A percentile compares a stretch with the other conserved stretches of the same genome.
Conservation (phyloP, 2,797 vertebrate species). For the Melanotaenia maccullochi region DNA sequence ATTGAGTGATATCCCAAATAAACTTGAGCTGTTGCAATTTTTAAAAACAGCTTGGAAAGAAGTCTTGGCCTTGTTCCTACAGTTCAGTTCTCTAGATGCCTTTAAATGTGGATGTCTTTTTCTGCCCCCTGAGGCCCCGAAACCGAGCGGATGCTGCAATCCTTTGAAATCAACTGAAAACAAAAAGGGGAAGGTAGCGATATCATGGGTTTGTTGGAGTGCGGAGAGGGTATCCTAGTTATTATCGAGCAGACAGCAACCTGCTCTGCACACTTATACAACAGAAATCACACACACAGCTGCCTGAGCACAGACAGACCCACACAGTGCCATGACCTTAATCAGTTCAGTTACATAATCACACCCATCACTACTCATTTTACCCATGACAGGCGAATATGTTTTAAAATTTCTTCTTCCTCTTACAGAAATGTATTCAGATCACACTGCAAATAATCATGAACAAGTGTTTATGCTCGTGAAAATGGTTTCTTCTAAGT, state of each 20-base stretch:
- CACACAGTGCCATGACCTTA: neutral
- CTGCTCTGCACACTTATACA: conserved; percentile 29
- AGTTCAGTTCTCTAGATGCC: conserved; percentile 46
- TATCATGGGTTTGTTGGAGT: conserved; percentile 44
- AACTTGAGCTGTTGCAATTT: conserved; percentile 35
- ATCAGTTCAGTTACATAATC: neutral
- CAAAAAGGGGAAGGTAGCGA: conserved; percentile 22
- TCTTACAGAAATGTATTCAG: neutral
- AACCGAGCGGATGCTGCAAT: conserved; percentile 72
- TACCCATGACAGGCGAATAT: too few relatives aligned
- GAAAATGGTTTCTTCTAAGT: neutral
- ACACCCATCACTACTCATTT: neutral
- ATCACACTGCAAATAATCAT: too few relatives aligned
- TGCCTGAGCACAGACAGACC: conserved; percentile 5
- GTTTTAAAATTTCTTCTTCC: neutral
- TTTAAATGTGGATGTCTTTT: conserved; percentile 54
- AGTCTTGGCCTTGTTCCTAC: conserved; percentile 53
- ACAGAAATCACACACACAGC: conserved; percentile 13
- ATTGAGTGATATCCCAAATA: conserved; percentile 34
- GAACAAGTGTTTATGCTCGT: too few relatives aligned
- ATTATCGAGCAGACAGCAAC: conserved; percentile 36
- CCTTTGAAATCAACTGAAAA: conserved; percentile 69
- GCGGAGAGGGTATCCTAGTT: conserved; percentile 39
- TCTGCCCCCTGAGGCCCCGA: conserved; percentile 42
- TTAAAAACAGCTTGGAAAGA: conserved; percentile 39